Evolutionary conservation across 2,113 vertebrate genomes (phyloP).

Genomic region (Erythrolamprus reginae): DNA sequence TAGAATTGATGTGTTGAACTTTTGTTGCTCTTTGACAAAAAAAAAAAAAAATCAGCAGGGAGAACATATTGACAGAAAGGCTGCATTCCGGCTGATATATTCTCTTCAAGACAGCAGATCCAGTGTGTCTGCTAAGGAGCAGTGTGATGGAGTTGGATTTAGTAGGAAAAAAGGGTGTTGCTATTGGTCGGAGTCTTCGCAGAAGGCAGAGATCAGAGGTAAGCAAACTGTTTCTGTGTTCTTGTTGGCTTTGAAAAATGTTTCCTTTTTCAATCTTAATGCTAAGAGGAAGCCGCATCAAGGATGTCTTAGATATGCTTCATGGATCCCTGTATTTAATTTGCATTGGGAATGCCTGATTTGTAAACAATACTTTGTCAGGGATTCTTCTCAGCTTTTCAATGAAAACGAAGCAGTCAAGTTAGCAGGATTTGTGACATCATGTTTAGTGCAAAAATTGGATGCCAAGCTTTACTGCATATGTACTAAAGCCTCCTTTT

Average conservation of each 20-base stretch:
- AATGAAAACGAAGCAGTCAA: constrained; percentile 48
- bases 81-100: constrained; percentile 66
- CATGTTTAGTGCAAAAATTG: constrained; percentile 59
- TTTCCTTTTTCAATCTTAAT: constrained; percentile 43
- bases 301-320: constrained; percentile 34
- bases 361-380: constrained; percentile 53
- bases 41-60: constrained; percentile 45
- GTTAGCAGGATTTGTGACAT: constrained; percentile 58
- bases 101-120: constrained; percentile 72
- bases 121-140: constrained; percentile 59
- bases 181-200: constrained; percentile 46
- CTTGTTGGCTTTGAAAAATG: constrained; percentile 55
- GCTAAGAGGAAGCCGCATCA: constrained; percentile 34
- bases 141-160: constrained; percentile 67
- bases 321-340: constrained; percentile 58
- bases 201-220: constrained; percentile 68
- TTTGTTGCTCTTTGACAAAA: constrained; percentile 60
- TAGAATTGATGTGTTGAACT: constrained; percentile 69
- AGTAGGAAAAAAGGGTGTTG: constrained; percentile 58
- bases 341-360: constrained; percentile 49
- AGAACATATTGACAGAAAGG: constrained; percentile 74
- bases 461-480: constrained; percentile 46
- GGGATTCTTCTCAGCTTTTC: constrained; percentile 46
- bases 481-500: neutral
- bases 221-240: constrained; percentile 62